These are phyloP conservation scores for Allolobophora icterica DNA, from an alignment of 2,888 invertebrate species.

Conservation along the genomic window DNA sequence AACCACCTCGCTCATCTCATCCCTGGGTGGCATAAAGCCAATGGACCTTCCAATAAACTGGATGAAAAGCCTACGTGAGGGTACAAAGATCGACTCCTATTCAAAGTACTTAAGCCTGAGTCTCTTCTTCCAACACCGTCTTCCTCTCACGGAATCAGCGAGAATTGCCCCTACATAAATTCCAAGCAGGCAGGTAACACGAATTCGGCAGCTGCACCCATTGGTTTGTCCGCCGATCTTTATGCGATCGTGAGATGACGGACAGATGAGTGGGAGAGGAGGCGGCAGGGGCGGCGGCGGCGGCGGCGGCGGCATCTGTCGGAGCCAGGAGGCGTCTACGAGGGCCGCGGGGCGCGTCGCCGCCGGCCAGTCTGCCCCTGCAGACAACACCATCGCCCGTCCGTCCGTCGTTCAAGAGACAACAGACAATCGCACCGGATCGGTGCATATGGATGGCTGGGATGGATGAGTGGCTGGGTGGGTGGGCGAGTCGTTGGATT, in stretches of 20 bases:
- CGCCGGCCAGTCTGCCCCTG: constrained; percentile 7
- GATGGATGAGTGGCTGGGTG: neutral
- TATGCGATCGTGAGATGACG: neutral
- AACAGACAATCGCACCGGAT: neutral
- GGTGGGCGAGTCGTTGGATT: neutral
- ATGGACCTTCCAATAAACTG: no score
- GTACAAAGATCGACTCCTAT: neutral
- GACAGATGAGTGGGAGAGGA: neutral
- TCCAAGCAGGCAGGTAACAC: neutral
- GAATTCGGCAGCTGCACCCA: neutral
- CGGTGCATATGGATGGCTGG: neutral
- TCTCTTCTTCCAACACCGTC: neutral
- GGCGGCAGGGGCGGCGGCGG: no score
- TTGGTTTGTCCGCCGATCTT: neutral
- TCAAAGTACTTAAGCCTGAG: neutral
- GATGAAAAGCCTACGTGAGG: neutral
- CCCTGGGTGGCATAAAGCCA: no score
- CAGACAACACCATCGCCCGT: constrained; percentile 11
- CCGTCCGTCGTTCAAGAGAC: neutral
- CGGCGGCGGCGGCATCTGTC: neutral
- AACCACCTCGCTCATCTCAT: no score
- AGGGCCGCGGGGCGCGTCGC: constrained; percentile 7
- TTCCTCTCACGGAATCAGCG: neutral
- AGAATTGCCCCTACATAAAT: neutral
- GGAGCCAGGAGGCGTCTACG: neutral